A percentile compares a stretch with the other conserved stretches of the same genome.
phyloP scores from a whole-genome alignment of 1,140 invertebrate genomes.

The Cecropterus lyciades region DNA sequence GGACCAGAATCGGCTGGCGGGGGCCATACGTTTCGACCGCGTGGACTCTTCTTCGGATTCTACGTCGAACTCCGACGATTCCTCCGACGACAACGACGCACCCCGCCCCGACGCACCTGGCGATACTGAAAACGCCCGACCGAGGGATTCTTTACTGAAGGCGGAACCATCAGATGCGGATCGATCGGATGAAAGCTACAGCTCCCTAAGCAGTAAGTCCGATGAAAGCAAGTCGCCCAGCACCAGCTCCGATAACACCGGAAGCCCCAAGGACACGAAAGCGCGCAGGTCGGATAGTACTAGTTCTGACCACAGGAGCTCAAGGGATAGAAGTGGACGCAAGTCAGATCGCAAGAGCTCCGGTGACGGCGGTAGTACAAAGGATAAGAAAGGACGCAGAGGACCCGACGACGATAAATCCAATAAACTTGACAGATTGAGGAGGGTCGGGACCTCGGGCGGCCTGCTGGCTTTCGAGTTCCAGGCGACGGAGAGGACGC shows the following conservation, averaged over 20 bases:
- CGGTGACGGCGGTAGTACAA: neutral
- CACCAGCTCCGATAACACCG: neutral
- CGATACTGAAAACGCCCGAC: neutral
- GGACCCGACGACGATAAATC: constrained; percentile 10
- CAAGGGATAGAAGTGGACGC: constrained; percentile 6
- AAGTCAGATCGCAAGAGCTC: constrained; percentile 21
- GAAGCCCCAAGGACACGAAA: constrained; percentile 3
- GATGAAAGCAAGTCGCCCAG: neutral
- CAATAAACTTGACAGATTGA: neutral
- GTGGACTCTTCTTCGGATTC: constrained; percentile 39
- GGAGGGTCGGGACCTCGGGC: constrained; percentile 1
- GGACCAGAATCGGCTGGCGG: constrained; percentile 71
- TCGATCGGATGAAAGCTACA: constrained; percentile 9
- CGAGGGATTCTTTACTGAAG: neutral
- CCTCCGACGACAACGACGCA: constrained; percentile 16
- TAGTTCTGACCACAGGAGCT: neutral
- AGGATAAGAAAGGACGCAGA: constrained; percentile 7
- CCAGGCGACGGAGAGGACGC: constrained; percentile 20
- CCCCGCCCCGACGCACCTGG: constrained; percentile 2
- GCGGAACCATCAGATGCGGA: constrained; percentile 4
- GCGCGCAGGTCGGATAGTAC: constrained; percentile 3
- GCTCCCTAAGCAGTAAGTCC: neutral
- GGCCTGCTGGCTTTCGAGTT: constrained; percentile 50
- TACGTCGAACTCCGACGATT: constrained; percentile 37
- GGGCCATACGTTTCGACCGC: constrained; percentile 64